Evolutionary conservation across 2,797 vertebrate species (phyloP).

Genomic region (Crenichthys baileyi): DNA sequence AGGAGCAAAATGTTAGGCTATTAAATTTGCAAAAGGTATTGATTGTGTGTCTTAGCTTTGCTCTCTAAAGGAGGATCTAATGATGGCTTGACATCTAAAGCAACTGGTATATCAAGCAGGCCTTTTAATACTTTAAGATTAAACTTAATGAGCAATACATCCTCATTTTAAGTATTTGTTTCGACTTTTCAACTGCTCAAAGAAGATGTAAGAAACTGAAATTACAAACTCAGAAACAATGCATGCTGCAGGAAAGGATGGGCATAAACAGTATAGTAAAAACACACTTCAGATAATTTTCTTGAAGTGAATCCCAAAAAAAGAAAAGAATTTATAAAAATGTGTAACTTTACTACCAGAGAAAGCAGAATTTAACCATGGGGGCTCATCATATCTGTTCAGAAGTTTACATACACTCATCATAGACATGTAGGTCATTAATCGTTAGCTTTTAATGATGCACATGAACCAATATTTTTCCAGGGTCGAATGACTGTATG

Average conservation of each 20-base stretch:
- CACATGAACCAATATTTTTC: too few relatives aligned
- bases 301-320: slow-evolving; percentile 38
- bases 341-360: slow-evolving; percentile 53
- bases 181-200: not conserved
- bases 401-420: slow-evolving; percentile 19
- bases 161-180: slow-evolving; percentile 15
- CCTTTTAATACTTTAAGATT: slow-evolving; percentile 25
- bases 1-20: slow-evolving; percentile 58
- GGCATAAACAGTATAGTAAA: not conserved
- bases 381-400: slow-evolving; percentile 48
- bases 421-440: not conserved
- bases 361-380: slow-evolving; percentile 46
- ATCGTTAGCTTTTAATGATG: too few relatives aligned
- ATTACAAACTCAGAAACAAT: not conserved
- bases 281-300: not conserved
- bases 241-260: not conserved
- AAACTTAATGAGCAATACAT: slow-evolving; percentile 13
- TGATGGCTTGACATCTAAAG: slow-evolving; percentile 66
- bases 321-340: slow-evolving; percentile 41
- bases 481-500: too few relatives aligned
- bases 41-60: slow-evolving; percentile 71
- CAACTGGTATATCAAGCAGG: slow-evolving; percentile 50
- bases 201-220: slow-evolving; percentile 8
- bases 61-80: slow-evolving; percentile 50
- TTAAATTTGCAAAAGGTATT: slow-evolving; percentile 77